Evolutionary conservation across 2,113 vertebrate species (phyloP).

Genomic region (Todiramphus chloris): DNA sequence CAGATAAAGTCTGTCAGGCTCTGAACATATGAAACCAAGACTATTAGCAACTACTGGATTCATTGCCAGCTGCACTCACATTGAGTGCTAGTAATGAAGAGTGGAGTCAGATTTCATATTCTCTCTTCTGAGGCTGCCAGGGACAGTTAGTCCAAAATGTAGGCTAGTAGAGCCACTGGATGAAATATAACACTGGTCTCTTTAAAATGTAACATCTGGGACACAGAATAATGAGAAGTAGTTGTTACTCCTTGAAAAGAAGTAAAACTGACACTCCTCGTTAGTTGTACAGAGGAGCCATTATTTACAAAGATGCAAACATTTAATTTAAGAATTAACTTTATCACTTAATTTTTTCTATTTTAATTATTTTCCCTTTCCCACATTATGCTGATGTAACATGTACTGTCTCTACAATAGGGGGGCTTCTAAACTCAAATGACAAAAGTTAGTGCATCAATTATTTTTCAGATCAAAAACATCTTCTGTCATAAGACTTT

Average conservation of each 20-base stretch:
- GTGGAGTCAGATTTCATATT: constrained; percentile 1
- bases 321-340: neutral
- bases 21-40: neutral
- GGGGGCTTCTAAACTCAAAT: neutral
- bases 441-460: neutral
- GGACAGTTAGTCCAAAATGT: neutral
- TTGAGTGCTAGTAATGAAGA: neutral
- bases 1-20: neutral
- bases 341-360: neutral
- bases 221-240: neutral
- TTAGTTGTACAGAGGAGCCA: neutral
- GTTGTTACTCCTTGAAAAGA: neutral
- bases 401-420: neutral
- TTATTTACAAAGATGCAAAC: neutral
- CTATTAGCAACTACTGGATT: neutral
- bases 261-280: neutral
- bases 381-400: neutral
- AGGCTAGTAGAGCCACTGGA: neutral
- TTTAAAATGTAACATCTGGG: neutral
- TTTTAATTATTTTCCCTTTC: neutral
- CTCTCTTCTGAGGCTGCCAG: neutral
- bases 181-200: neutral
- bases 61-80: neutral
- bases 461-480: neutral
- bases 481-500: neutral